A percentile compares a stretch with the other conserved stretches of the same genome.
These are phyloP conservation scores for Conops quadrifasciatus DNA, from an alignment of 2,888 invertebrate genomes.

Conservation along the genomic window DNA sequence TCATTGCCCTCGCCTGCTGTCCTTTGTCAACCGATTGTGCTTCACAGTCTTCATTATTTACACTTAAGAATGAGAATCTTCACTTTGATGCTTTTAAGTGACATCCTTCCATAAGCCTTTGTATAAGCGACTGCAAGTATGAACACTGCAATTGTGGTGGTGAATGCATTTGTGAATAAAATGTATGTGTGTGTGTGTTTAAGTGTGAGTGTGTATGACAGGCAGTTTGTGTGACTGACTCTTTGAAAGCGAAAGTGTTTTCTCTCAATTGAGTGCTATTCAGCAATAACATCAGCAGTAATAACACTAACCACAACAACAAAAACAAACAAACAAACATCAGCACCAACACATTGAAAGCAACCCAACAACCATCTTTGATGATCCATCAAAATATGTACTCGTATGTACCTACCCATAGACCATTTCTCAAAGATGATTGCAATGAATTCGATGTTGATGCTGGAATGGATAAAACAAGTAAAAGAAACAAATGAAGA, in stretches of 20 bases:
- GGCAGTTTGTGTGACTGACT: constrained; percentile 11
- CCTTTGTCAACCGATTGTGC: constrained; percentile 1
- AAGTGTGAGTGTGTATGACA: background rate
- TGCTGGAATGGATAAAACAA: too few species aligned
- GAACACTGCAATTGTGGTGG: background rate
- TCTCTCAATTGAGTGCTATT: constrained; percentile 19
- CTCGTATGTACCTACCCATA: too few species aligned
- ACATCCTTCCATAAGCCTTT: background rate
- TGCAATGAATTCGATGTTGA: too few species aligned
- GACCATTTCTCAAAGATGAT: too few species aligned
- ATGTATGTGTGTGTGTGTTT: constrained; percentile 12
- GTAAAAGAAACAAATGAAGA: too few species aligned
- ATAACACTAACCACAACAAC: background rate
- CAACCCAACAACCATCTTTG: background rate
- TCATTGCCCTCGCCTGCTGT: background rate
- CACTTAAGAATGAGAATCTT: constrained; percentile 9
- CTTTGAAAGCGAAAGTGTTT: constrained; percentile 24
- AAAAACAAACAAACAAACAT: background rate
- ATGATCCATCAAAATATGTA: too few species aligned
- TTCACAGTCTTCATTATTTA: background rate
- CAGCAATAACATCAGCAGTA: background rate
- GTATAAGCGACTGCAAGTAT: background rate
- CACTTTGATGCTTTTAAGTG: constrained; percentile 23
- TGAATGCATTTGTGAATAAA: constrained; percentile 6
- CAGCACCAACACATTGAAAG: too few species aligned